phyloP scores from a whole-genome alignment of 2,113 vertebrate genomes.

The Nannospalax galili region DNA sequence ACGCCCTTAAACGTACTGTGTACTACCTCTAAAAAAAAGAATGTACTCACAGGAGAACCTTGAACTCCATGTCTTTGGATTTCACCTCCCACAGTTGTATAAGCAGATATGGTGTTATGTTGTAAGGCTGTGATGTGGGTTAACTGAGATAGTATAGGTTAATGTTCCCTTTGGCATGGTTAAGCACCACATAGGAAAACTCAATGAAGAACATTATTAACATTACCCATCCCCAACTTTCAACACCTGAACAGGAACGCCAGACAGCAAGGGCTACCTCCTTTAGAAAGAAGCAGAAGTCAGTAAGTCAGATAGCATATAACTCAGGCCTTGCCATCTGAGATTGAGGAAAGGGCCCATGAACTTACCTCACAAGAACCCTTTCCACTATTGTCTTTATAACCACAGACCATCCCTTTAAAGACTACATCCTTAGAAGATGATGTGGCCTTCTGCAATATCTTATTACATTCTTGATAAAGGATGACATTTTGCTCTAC shows the following conservation, averaged over 20 bases:
- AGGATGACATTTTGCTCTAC: neutral
- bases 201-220: neutral
- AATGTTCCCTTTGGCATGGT: neutral
- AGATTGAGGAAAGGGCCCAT: neutral
- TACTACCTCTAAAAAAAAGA: neutral
- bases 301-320: neutral
- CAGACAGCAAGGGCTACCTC: neutral
- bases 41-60: neutral
- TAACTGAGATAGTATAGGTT: neutral
- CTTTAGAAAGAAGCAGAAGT: neutral
- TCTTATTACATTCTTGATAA: neutral
- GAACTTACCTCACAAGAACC: slow-evolving; percentile 52
- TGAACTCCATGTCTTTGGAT: neutral
- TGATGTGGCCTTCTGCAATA: neutral
- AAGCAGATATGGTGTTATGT: neutral
- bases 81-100: neutral
- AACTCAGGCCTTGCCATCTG: neutral
- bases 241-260: neutral
- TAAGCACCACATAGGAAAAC: neutral
- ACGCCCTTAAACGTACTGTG: neutral
- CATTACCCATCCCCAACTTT: neutral
- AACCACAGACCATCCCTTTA: slow-evolving; percentile 40
- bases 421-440: fast-evolving
- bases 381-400: neutral
- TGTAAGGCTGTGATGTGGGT: neutral